These are phyloP conservation scores for Megalops atlanticus DNA, from an alignment of 2,113 vertebrate genomes.

Conservation along the genomic window DNA sequence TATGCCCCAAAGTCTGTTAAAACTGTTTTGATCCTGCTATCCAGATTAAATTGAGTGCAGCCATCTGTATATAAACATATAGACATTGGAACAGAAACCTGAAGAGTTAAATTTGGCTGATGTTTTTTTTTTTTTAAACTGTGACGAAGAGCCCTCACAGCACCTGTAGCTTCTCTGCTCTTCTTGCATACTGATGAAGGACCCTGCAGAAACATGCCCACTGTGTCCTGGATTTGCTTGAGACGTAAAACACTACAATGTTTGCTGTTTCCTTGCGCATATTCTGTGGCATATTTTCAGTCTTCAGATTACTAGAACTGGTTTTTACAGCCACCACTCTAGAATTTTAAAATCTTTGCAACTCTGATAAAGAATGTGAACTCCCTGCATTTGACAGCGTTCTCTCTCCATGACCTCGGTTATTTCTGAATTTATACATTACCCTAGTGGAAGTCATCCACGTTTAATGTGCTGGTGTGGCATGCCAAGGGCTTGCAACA, in stretches of 20 bases:
- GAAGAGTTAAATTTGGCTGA: not conserved
- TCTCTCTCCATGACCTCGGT: not conserved
- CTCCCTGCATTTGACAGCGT: not conserved
- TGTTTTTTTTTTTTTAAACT: not conserved
- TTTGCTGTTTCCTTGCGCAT: not conserved
- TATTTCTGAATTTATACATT: slow-evolving; percentile 30
- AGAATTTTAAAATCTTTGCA: slow-evolving; percentile 26
- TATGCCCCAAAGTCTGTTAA: not conserved
- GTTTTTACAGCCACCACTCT: slow-evolving; percentile 50
- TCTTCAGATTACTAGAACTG: not conserved
- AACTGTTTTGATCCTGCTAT: not conserved
- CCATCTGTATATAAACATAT: no score
- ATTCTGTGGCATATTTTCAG: not conserved
- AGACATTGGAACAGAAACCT: no score
- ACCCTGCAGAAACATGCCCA: slow-evolving; percentile 9
- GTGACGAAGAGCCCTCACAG: not conserved
- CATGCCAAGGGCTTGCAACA: slow-evolving; percentile 21
- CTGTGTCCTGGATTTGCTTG: not conserved
- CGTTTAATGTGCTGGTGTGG: slow-evolving; percentile 17
- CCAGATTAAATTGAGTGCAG: not conserved
- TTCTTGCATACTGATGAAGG: not conserved
- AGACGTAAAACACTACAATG: not conserved
- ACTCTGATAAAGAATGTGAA: slow-evolving; percentile 4
- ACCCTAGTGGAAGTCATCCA: slow-evolving; percentile 27
- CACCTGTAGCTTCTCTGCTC: not conserved